phyloP scores from a whole-genome alignment of 1,140 invertebrate species.

The Aphelinus certus region DNA sequence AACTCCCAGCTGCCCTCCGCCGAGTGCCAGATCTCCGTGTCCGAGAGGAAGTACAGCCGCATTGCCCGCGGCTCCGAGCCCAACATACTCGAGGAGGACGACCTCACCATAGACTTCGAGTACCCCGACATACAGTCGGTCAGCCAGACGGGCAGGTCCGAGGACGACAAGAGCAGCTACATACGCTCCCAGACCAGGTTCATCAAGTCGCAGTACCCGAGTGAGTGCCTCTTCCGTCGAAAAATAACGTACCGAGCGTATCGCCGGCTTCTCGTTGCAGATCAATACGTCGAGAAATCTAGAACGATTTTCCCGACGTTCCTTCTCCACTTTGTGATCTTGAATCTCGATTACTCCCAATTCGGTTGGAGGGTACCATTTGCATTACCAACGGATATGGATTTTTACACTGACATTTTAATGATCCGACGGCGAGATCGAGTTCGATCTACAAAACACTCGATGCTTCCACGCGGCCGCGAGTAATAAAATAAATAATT shows the following conservation, averaged over 20 bases:
- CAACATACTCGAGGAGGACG: slow-evolving; percentile 67
- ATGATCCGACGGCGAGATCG: no score
- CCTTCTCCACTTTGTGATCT: no score
- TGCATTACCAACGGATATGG: no score
- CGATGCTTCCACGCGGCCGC: no score
- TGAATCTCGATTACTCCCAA: no score
- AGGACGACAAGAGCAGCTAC: slow-evolving; percentile 71
- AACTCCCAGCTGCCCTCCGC: slow-evolving; percentile 69
- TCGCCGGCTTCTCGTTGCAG: no score
- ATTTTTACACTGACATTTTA: no score
- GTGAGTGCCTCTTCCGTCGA: slow-evolving; percentile 58
- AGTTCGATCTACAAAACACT: no score
- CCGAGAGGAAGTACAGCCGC: slow-evolving; percentile 63
- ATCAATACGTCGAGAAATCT: no score
- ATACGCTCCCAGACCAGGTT: slow-evolving; percentile 73
- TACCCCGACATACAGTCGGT: slow-evolving; percentile 73
- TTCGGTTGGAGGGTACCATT: no score
- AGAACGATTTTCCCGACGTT: no score
- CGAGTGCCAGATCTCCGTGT: slow-evolving; percentile 65
- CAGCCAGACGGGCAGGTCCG: slow-evolving; percentile 72
- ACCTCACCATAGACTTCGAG: slow-evolving; percentile 73
- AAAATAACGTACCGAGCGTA: neutral
- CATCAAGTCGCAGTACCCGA: slow-evolving; percentile 86
- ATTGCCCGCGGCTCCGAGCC: slow-evolving; percentile 62
- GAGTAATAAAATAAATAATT: no score